A percentile compares a stretch with the other conserved stretches of the same genome.
Evolutionary conservation across 2,797 vertebrate species (phyloP).

Genomic region (Poeciliopsis presidionis): DNA sequence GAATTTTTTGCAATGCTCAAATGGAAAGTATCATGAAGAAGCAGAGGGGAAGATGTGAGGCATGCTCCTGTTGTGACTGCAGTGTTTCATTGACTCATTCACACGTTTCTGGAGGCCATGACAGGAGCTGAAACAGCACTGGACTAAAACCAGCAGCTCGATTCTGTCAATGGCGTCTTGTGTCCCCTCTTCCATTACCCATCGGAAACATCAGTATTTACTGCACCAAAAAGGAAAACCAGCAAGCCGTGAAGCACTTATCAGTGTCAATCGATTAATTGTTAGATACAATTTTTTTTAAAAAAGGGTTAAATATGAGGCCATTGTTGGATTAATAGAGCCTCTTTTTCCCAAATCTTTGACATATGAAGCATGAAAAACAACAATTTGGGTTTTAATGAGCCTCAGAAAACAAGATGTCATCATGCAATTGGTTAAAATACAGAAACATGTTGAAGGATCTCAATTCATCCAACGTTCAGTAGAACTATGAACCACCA

Average conservation of each 20-base stretch:
- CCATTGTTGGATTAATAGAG: background rate
- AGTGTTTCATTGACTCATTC: conserved; percentile 57
- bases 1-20: conserved; percentile 26
- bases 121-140: conserved; percentile 26
- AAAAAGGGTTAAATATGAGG: background rate
- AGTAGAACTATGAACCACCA: background rate
- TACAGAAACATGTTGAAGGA: background rate
- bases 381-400: background rate
- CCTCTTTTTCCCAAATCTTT: background rate
- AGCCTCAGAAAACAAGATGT: background rate
- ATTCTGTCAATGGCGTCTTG: conserved; percentile 24
- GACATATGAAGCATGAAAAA: background rate
- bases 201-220: conserved; percentile 62
- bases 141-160: conserved; percentile 17
- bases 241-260: conserved; percentile 49
- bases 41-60: conserved; percentile 41
- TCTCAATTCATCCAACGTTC: background rate
- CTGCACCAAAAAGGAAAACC: conserved; percentile 40
- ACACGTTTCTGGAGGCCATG: conserved; percentile 21
- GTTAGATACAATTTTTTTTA: background rate
- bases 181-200: conserved; percentile 25
- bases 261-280: conserved; percentile 27
- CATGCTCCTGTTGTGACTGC: conserved; percentile 43
- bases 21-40: conserved; percentile 45
- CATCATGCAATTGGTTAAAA: background rate